Conservation (phyloP, 2,797 vertebrate species). For the Champsocephalus esox region DNA sequence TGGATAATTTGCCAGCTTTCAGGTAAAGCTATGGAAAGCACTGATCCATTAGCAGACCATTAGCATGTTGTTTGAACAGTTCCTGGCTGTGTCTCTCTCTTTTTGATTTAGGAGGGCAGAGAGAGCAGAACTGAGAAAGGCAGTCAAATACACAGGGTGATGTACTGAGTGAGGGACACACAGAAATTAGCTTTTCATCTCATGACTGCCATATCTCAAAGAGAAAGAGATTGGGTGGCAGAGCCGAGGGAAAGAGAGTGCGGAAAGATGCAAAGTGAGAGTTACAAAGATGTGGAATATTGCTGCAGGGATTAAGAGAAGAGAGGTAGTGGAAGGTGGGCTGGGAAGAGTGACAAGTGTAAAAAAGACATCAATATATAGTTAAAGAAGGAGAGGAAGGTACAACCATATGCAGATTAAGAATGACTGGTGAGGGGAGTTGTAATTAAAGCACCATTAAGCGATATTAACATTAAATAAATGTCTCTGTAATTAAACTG, state of each 20-base stretch:
- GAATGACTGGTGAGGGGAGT: conserved; percentile 45
- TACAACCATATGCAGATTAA: conserved; percentile 43
- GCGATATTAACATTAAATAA: conserved; percentile 62
- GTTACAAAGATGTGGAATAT: conserved; percentile 65
- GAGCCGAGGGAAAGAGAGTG: conserved; percentile 52
- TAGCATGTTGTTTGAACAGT: conserved; percentile 75
- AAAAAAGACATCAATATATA: conserved; percentile 46
- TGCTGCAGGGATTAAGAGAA: conserved; percentile 53
- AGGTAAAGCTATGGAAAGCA: conserved; percentile 47
- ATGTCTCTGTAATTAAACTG: conserved; percentile 58
- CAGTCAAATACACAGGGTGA: conserved; percentile 62
- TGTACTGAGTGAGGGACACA: conserved; percentile 45
- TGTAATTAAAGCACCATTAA: conserved; percentile 71
- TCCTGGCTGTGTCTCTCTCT: conserved; percentile 52
- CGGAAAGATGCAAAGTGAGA: conserved; percentile 66
- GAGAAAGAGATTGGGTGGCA: conserved; percentile 48
- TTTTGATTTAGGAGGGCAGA: conserved; percentile 54
- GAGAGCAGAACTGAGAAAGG: conserved; percentile 41
- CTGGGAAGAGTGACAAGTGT: conserved; percentile 43
- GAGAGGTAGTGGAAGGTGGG: conserved; percentile 39
- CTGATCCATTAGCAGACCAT: conserved; percentile 70
- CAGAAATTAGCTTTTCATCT: conserved; percentile 70
- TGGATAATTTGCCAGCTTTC: conserved; percentile 46
- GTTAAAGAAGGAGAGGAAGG: conserved; percentile 35
- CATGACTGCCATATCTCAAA: conserved; percentile 66